Percentiles rank a stretch among this genome's conserved stretches.
Conservation (phyloP, 1,140 invertebrate species). For the Arctopsyche grandis region DNA sequence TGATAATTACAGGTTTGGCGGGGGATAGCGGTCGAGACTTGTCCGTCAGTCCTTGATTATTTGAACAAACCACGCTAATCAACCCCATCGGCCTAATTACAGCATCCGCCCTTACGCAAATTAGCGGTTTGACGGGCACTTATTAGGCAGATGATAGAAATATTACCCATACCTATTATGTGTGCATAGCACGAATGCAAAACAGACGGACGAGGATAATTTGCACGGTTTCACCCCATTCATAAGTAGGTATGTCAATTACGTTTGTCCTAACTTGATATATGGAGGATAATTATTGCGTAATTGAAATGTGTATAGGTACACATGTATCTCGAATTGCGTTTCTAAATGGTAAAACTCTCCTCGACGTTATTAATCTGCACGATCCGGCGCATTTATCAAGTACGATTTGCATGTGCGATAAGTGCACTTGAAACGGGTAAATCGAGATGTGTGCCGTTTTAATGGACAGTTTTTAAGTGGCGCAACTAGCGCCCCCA, state of each 20-base stretch:
- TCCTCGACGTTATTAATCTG: background rate
- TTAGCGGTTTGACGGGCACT: constrained; percentile 27
- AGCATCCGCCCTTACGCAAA: constrained; percentile 27
- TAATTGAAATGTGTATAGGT: background rate
- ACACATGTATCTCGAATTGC: background rate
- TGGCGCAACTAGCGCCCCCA: background rate
- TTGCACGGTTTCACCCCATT: background rate
- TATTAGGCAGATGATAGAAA: constrained; percentile 38
- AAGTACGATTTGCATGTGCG: constrained; percentile 18
- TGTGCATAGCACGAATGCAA: background rate
- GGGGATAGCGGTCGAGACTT: no score
- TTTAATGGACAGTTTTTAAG: background rate
- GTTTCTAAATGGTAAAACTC: background rate
- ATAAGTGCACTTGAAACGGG: constrained; percentile 24
- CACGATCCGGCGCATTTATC: constrained; percentile 15
- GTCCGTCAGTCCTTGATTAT: background rate
- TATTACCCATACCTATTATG: no score
- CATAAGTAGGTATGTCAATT: background rate
- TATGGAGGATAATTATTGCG: background rate
- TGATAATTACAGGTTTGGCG: no score
- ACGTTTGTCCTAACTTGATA: no score
- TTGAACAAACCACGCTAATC: constrained; percentile 22
- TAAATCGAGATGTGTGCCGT: background rate
- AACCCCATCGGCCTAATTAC: constrained; percentile 16
- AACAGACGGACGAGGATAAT: background rate